Conservation (phyloP, 1,140 invertebrate species). For the Polypedilum vanderplanki region DNA sequence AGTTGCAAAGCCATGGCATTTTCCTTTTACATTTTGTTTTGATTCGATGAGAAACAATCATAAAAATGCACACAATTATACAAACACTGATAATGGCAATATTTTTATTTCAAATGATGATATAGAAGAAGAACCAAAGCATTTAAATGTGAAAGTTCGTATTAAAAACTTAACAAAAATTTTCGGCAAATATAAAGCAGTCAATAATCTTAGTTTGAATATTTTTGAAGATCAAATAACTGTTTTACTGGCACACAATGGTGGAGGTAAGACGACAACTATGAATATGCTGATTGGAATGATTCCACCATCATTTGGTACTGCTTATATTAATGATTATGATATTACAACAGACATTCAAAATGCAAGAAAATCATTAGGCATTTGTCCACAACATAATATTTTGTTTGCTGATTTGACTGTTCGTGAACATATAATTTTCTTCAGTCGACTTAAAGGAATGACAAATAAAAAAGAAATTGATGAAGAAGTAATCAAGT, state of each 20-base stretch:
- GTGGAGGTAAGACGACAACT: slow-evolving; percentile 52
- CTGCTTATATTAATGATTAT: slow-evolving; percentile 54
- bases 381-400: slow-evolving; percentile 88
- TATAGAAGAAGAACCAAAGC: slow-evolving; percentile 29
- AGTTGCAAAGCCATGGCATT: slow-evolving; percentile 66
- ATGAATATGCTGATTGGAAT: slow-evolving; percentile 66
- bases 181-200: slow-evolving; percentile 50
- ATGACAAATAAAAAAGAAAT: slow-evolving; percentile 31
- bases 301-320: slow-evolving; percentile 55
- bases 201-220: slow-evolving; percentile 63
- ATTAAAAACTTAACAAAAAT: slow-evolving; percentile 46
- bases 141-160: background rate
- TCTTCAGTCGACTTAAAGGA: slow-evolving; percentile 36
- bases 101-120: background rate
- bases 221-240: slow-evolving; percentile 59
- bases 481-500: slow-evolving; percentile 26
- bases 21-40: slow-evolving; percentile 50
- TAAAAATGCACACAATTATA: background rate
- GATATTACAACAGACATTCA: slow-evolving; percentile 51
- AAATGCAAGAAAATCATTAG: slow-evolving; percentile 56
- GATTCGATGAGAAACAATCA: background rate
- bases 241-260: slow-evolving; percentile 61
- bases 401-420: slow-evolving; percentile 82
- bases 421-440: slow-evolving; percentile 73
- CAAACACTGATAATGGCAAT: background rate